Evolutionary conservation across 1,140 invertebrate genomes (phyloP).

Genomic region (Lordiphosa collinella): DNA sequence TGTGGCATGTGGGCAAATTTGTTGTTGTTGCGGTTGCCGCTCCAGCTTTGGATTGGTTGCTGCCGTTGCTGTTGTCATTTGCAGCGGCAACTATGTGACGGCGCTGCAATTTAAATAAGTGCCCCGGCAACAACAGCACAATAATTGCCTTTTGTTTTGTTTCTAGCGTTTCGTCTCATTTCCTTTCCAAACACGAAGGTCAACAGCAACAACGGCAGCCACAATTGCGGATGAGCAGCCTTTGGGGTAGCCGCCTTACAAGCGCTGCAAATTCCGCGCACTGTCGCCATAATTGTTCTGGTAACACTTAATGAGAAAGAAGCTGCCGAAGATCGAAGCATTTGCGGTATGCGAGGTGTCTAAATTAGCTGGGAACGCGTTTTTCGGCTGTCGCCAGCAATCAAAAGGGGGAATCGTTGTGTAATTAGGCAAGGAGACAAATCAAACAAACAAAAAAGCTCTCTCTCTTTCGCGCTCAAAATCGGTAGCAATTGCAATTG

Average conservation of each 20-base stretch:
- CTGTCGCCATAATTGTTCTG: conserved; percentile 71
- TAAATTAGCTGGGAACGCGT: conserved; percentile 75
- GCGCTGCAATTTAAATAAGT: conserved; percentile 68
- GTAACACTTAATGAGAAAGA: conserved; percentile 64
- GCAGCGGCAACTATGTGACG: conserved; percentile 41
- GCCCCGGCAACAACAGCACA: conserved; percentile 40
- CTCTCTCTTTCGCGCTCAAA: conserved; percentile 12
- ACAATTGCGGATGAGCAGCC: conserved; percentile 29
- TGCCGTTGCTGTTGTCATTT: conserved; percentile 23
- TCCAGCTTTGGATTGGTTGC: conserved; percentile 10
- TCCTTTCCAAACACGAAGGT: conserved; percentile 64
- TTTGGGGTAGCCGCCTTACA: conserved; percentile 69
- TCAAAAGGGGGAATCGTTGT: conserved; percentile 60
- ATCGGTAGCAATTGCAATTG: conserved; percentile 77
- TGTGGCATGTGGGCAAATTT: conserved; percentile 66
- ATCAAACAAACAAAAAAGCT: conserved; percentile 19
- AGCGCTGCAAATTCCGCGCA: conserved; percentile 63
- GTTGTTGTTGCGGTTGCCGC: conserved; percentile 29
- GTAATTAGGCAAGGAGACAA: conserved; percentile 63
- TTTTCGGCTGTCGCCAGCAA: conserved; percentile 64
- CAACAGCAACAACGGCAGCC: conserved; percentile 22
- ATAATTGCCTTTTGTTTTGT: conserved; percentile 58
- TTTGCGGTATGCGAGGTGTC: conserved; percentile 72
- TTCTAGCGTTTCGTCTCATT: conserved; percentile 35
- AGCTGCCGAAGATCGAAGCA: conserved; percentile 19